Base-by-base conservation (phyloP, 2,797 vertebrate species). In the Malacoctenus gilli region DNA sequence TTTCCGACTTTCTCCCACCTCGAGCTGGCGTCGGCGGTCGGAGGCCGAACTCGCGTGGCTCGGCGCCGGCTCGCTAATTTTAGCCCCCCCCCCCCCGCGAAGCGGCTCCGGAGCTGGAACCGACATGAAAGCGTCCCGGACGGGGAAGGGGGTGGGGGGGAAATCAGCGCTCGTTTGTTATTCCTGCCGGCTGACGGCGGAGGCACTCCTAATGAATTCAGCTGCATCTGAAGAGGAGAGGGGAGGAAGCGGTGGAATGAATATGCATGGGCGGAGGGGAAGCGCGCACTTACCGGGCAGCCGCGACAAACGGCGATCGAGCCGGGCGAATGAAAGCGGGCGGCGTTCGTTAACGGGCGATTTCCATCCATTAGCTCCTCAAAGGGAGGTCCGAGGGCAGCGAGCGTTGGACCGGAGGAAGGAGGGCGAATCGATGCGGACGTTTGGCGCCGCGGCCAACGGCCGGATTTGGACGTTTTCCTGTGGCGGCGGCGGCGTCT, bases 261-360 rank as follows among this genome's bases (percentile, higher is more conserved):
- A 89, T 87, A 89, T 89, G 81, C 81, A 89, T 87, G 75, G 79
- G 56, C 68, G 75, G 85, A 79, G 82, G 85, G 80, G 82, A 82
- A 83, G 83, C 83, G 69, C 46, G 63, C 59, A 79, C 81, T 85
- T 82, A 79, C 79, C 78, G 60, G 84, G 84, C 82, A 5, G 75
- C 79, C 81, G 85, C 83, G 88, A 86, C 85, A 88, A 88, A 83
- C 59, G 32, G 68, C 65, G 75, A 84, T 86, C 81, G 85, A 77
- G 79, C 85, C 38, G 37, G 52, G 72, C 53, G 70, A 83, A 85
- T 89, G 71, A 74, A 85, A 75, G 75, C 25, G 54, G 68, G 52
- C 51, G 65, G 68, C 69, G 63, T 53, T 65, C 43, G 81, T 84
- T 84, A 89, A 85, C 56, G 58, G 71, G 75, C 80, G 75, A 80